Percentiles rank a stretch among this genome's conserved stretches.
Evolutionary conservation across 2,113 vertebrate species (phyloP).

Genomic region (Gobiocypris rarus): DNA sequence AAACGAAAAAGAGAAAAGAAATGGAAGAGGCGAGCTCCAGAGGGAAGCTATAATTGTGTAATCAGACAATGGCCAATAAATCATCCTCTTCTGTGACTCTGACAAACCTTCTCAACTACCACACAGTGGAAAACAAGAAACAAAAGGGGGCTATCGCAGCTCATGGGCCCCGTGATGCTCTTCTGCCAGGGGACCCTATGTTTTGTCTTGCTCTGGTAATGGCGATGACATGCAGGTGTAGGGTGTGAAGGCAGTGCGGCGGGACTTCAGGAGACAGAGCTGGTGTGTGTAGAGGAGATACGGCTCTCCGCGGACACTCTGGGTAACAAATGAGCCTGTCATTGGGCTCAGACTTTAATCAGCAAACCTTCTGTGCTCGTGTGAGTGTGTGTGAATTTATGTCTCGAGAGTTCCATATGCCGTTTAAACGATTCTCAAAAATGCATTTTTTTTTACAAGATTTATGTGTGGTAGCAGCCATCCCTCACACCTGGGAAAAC

Average conservation of each 20-base stretch:
- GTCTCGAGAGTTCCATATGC: conserved; percentile 34
- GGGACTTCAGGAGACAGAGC: conserved; percentile 28
- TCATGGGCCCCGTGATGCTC: conserved; percentile 53
- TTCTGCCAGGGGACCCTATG: conserved; percentile 43
- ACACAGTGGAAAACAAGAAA: conserved; percentile 38
- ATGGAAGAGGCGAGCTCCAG: not conserved
- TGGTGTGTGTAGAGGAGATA: conserved; percentile 69
- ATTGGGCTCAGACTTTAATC: conserved; percentile 66
- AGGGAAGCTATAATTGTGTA: conserved; percentile 38
- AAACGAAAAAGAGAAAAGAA: conserved; percentile 1
- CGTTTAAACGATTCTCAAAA: conserved; percentile 2
- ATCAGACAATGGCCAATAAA: conserved; percentile 50
- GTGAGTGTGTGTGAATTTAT: conserved; percentile 50
- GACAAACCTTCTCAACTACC: conserved; percentile 21
- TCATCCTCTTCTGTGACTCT: conserved; percentile 40
- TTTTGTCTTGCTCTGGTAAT: conserved; percentile 68
- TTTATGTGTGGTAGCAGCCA: conserved; percentile 9
- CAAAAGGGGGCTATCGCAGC: conserved; percentile 38
- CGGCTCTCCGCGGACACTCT: conserved; percentile 56
- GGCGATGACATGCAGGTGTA: conserved; percentile 62
- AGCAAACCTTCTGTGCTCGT: conserved; percentile 59
- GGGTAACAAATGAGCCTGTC: conserved; percentile 77
- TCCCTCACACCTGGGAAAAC: not conserved
- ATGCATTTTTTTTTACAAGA: conserved; percentile 1
- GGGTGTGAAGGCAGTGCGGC: conserved; percentile 44